A percentile compares a stretch with the other conserved stretches of the same genome.
Conservation (phyloP, 2,888 invertebrate genomes). For the Eristalinus aeneus region DNA sequence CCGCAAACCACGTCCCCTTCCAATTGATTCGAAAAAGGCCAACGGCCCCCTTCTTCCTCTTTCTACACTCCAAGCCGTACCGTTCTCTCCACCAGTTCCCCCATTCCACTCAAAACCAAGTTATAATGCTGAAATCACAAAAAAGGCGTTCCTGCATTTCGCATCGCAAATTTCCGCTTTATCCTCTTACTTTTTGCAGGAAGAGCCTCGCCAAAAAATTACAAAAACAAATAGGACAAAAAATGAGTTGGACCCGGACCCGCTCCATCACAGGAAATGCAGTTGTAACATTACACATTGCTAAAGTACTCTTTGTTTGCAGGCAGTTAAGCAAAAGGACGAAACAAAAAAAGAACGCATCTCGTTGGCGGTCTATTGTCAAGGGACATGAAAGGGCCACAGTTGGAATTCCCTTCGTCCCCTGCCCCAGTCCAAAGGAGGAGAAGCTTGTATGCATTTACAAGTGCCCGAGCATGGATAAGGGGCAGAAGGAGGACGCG, state of each 20-base stretch:
- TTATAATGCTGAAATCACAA: not conserved
- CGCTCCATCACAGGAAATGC: constrained; percentile 49
- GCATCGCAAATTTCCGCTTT: constrained; percentile 5
- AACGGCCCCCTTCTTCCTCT: too few relatives aligned
- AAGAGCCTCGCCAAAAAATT: constrained; percentile 11
- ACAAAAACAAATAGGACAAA: not conserved
- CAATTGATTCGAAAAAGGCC: too few relatives aligned
- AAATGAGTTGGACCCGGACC: not conserved
- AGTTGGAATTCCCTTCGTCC: not conserved
- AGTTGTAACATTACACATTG: constrained; percentile 57
- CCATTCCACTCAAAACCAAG: not conserved
- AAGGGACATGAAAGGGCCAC: constrained; percentile 38
- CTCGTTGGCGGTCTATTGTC: constrained; percentile 52
- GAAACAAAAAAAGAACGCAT: constrained; percentile 6
- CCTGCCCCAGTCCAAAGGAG: not conserved
- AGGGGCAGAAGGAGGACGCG: not conserved
- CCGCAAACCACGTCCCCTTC: too few relatives aligned
- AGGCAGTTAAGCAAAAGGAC: not conserved
- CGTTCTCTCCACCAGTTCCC: too few relatives aligned
- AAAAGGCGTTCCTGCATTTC: not conserved
- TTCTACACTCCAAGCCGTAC: too few relatives aligned
- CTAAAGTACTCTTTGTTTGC: constrained; percentile 37
- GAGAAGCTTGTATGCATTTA: not conserved
- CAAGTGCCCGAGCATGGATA: constrained; percentile 1
- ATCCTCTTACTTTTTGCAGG: constrained; percentile 4